phyloP scores from a whole-genome alignment of 2,113 vertebrate genomes.

The Emberiza fucata region DNA sequence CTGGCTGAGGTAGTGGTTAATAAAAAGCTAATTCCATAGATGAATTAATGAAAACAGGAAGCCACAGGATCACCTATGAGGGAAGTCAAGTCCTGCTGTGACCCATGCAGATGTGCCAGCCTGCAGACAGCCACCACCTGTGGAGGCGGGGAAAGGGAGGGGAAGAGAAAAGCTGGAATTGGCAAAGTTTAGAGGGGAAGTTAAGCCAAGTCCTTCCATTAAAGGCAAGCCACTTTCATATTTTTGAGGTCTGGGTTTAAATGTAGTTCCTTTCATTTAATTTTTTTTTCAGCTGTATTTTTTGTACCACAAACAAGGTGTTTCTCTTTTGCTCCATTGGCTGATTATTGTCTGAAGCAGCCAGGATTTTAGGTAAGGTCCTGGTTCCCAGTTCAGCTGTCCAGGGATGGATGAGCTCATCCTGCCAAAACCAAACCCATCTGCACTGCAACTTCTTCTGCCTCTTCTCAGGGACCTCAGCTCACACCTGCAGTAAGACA shows the following conservation, averaged over 20 bases:
- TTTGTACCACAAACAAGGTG: background rate
- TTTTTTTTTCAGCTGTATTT: background rate
- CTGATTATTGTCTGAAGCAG: background rate
- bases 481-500: background rate
- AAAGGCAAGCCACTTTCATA: background rate
- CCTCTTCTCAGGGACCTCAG: background rate
- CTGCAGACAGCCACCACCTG: background rate
- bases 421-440: background rate
- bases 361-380: background rate
- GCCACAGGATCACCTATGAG: background rate
- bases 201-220: background rate
- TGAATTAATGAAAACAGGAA: background rate
- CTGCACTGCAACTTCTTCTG: background rate
- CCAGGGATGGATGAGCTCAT: background rate
- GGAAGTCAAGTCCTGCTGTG: background rate
- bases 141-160: background rate
- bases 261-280: accelerated
- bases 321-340: background rate
- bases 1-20: background rate
- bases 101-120: background rate
- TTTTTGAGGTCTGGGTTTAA: background rate
- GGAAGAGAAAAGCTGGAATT: background rate
- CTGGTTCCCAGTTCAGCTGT: background rate
- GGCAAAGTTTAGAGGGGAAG: background rate
- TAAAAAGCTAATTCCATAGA: background rate